Evolutionary conservation across 2,888 invertebrate genomes (phyloP).

Genomic region (Callyntrura sp.): DNA sequence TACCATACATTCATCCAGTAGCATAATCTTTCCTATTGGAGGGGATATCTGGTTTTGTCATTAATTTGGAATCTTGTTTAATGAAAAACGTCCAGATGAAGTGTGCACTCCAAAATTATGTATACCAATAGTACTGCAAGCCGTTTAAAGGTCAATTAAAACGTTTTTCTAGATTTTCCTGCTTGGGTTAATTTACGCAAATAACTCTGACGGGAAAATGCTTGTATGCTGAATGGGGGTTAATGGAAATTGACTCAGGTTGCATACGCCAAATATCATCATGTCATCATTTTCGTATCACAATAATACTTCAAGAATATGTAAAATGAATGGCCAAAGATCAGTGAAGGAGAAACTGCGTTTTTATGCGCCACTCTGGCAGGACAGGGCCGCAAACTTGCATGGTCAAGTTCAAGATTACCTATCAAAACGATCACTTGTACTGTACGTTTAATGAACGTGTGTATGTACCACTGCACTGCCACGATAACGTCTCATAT

Average conservation of each 20-base stretch:
- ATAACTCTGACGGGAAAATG: neutral
- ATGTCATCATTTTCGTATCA: too few species aligned
- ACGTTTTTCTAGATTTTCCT: neutral
- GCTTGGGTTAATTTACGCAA: too few species aligned
- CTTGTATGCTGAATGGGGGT: neutral
- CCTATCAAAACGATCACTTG: neutral
- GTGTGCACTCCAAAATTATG: too few species aligned
- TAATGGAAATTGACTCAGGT: neutral
- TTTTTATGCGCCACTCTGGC: neutral
- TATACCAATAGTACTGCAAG: neutral
- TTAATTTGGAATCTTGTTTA: too few species aligned
- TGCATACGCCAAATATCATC: too few species aligned
- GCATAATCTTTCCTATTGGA: too few species aligned
- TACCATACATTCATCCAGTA: neutral
- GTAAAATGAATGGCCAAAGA: neutral
- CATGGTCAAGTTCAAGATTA: conserved; percentile 48
- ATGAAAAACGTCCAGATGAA: too few species aligned
- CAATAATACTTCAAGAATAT: too few species aligned
- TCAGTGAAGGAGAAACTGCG: neutral
- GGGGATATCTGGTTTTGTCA: too few species aligned
- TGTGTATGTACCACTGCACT: neutral
- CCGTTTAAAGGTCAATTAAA: neutral
- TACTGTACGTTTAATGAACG: neutral
- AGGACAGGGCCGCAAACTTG: neutral
- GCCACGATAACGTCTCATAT: neutral